Evolutionary conservation across 1,140 invertebrate species (phyloP), one percentile per base, ranked within the genome.

Genomic region (Drosophila ohnishii): DNA sequence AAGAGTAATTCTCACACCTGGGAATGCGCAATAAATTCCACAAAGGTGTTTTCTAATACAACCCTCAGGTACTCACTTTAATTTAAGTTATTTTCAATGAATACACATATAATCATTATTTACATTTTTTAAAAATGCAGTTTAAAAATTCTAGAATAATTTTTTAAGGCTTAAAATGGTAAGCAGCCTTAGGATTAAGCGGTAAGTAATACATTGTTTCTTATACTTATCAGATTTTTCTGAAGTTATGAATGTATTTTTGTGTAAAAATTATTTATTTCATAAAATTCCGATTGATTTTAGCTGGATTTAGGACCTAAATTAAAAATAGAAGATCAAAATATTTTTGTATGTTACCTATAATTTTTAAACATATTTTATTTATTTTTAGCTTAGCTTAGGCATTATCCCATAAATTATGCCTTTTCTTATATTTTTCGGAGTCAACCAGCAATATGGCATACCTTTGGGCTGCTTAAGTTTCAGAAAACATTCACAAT

Each of bases 211-310:
- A 22, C 5, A 28, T 28, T 28, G 5, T 28, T 5, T 28, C 25
- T 25, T 25, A 25, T 25, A 25, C 25, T 3, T 25, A 9, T 34
- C 9, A 34, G 9, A 10, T 10, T 40, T 40, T 42, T 16, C n/a
- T n/a, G n/a, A n/a, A n/a, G n/a, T n/a, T n/a, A n/a, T n/a, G n/a
- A n/a, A n/a, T n/a, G n/a, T n/a, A n/a, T n/a, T n/a, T n/a, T n/a
- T n/a, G n/a, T n/a, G n/a, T n/a, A n/a, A n/a, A n/a, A n/a, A n/a
- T 25, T 25, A 25, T 3, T 25, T 2, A 0, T 25, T 25, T 3
- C 25, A 28, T 28, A n/a, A n/a, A 10, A 28, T 6, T 0, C 13
- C 5, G 0, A 48, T 5, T 16, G 0, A n/a, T 16, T 32, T 0
- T 16, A 16, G 4, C 1, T 30, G 3, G 6, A 10, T 30, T 6